Base-by-base conservation (phyloP, 2,888 invertebrate species). In the Dynastes maya region DNA sequence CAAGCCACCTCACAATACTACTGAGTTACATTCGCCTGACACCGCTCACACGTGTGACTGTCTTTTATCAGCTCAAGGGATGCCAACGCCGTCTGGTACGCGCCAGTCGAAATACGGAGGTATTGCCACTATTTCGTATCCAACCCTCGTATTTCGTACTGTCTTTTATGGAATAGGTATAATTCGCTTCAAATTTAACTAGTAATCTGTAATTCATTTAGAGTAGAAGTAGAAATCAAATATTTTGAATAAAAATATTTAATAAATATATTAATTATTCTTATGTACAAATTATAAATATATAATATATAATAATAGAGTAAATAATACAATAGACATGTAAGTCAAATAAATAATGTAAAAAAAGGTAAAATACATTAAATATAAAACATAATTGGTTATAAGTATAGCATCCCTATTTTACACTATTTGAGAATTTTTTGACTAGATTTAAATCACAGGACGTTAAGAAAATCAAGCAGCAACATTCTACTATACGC, bases 361-460 rank as follows among this genome's bases (percentile, higher is more conserved):
- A 29, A 29, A 63, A 63, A 63, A n/a, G 1, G 45, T 67, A 67
- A 67, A 45, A 67, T 27, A 67, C 22, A 22, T 49, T 22, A 45
- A 45, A 45, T 27, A 49, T 67, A 45, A 2, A 49, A 45, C 45
- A 45, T 8, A 45, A 45, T 45, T 2, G 9, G 45, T 8, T 45
- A 45, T 45, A 45, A 16, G 22, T 67, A 49, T 49, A 11, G 16
- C 49, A 22, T 22, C 11, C 16, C 8, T 64, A 64, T 32, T 58
- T 58, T 58, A 58, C 37, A 64, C 45, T 67, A 67, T 22, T 67
- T 16, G 22, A 67, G 45, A 27, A 67, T 32, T 63, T 63, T 22
- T 51, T 45, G 72, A 72, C 72, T 72, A 72, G 72, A 1, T 40
- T 58, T 40, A 61, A 45, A 72, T 72, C 72, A 72, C 72, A 72